phyloP scores from a whole-genome alignment of 2,888 invertebrate species.

The Rhagophthalmus giganteus region DNA sequence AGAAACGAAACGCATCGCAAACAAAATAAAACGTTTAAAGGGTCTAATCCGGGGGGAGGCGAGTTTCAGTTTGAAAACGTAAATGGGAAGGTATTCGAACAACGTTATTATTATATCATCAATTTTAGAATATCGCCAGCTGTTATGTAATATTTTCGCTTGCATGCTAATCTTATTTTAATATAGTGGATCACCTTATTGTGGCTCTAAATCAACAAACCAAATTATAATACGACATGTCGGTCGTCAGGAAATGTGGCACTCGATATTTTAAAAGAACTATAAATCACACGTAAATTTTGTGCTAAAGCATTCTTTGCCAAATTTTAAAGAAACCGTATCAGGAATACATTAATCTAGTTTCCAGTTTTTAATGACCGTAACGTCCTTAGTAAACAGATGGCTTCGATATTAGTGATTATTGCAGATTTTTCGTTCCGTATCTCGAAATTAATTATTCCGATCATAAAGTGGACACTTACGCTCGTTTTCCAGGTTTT shows the following conservation, averaged over 20 bases:
- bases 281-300: conserved; percentile 37
- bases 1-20: no score
- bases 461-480: background rate
- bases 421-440: background rate
- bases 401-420: conserved; percentile 24
- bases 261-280: conserved; percentile 27
- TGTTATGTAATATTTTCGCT: no score
- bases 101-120: no score
- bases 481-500: background rate
- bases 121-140: no score
- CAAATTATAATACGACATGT: no score
- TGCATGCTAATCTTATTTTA: no score
- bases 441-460: background rate
- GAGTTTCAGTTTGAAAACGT: no score
- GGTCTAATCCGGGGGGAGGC: no score
- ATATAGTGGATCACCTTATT: no score
- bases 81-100: no score
- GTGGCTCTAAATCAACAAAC: no score
- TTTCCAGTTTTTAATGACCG: conserved; percentile 22
- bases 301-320: conserved; percentile 37
- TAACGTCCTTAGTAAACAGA: conserved; percentile 20
- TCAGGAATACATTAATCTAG: conserved; percentile 29
- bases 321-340: conserved; percentile 25
- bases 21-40: no score
- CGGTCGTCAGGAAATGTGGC: conserved; percentile 33